A percentile compares a stretch with the other conserved stretches of the same genome.
Conservation (phyloP, 1,140 invertebrate species). For the Maniola jurtina region DNA sequence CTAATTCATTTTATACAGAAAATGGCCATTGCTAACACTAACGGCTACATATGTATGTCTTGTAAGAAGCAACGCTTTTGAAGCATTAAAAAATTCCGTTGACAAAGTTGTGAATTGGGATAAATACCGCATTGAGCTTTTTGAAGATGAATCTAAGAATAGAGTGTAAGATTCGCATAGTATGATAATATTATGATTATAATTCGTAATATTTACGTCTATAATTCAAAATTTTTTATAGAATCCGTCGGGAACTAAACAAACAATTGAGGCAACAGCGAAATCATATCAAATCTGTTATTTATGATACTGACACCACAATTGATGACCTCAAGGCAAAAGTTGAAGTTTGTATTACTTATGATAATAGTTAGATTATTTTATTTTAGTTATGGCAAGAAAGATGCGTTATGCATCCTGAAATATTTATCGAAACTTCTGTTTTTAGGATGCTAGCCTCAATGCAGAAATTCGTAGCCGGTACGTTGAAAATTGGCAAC, state of each 20-base stretch:
- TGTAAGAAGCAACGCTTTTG: conserved; percentile 34
- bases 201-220: neutral
- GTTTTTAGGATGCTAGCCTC: conserved; percentile 50
- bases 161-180: conserved; percentile 53
- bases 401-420: no score
- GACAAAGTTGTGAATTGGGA: conserved; percentile 33
- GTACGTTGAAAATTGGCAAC: conserved; percentile 56
- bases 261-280: conserved; percentile 59
- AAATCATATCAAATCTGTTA: conserved; percentile 54
- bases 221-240: conserved; percentile 19
- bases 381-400: no score
- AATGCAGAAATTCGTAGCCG: conserved; percentile 49
- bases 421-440: conserved; percentile 2
- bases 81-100: conserved; percentile 30
- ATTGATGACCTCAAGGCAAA: conserved; percentile 46
- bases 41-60: conserved; percentile 38
- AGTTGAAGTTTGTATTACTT: conserved; percentile 49
- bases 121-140: conserved; percentile 32
- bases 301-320: conserved; percentile 50
- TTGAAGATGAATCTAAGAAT: conserved; percentile 51
- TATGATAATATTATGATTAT: no score
- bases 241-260: conserved; percentile 43
- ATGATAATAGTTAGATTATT: no score
- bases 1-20: conserved; percentile 7
- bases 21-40: conserved; percentile 28